Evolutionary conservation across 1,140 invertebrate genomes (phyloP), one percentile per base, ranked within the genome.

Genomic region (Tetragonula clypearis): DNA sequence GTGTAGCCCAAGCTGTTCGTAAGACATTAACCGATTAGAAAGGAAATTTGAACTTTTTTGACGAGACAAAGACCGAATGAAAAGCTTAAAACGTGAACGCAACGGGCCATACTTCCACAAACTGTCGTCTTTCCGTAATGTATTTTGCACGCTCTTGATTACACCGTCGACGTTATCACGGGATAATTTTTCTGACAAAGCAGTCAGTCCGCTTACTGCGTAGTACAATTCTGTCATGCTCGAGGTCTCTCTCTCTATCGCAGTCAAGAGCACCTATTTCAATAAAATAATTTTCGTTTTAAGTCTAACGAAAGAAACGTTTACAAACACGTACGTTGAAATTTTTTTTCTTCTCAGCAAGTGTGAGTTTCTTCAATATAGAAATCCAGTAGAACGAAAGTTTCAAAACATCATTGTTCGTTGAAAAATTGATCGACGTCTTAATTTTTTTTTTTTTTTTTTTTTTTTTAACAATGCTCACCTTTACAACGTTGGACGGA

Each of bases 81-180:
- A 69, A 19, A n/a, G 9, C 1, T 35, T 75, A 68, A 30, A 78
- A 77, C 26, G 23, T 76, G 30, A 56, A 75, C 41, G 66, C 81
- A 73, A 79, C 58, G 62, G 15, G 26, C 55, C 79, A 30, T 95
- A 97, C 96, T 97, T 97, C 62, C 95, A 95, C 49, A 97, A 94
- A 86, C 96, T 96, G 86, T 98, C 97, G 94, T 98, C 97, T 86
- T 97, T 97, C 89, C 98, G 97, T 56, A 98, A 93, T 82, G 96
- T 93, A 77, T 96, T 95, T 90, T 97, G 96, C 35, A 98, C 92
- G 82, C 95, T 95, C 91, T 97, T 97, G 1, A 96, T 93, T 60
- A 97, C 91, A 87, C 96, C 96, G 26, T 95, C 94, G 86, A 96
- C 96, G 30, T 94, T 93, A 69, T 95, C 91, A 68, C 95, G 93